Evolutionary conservation across 2,797 vertebrate species (phyloP).

Genomic region (Trachurus trachurus): DNA sequence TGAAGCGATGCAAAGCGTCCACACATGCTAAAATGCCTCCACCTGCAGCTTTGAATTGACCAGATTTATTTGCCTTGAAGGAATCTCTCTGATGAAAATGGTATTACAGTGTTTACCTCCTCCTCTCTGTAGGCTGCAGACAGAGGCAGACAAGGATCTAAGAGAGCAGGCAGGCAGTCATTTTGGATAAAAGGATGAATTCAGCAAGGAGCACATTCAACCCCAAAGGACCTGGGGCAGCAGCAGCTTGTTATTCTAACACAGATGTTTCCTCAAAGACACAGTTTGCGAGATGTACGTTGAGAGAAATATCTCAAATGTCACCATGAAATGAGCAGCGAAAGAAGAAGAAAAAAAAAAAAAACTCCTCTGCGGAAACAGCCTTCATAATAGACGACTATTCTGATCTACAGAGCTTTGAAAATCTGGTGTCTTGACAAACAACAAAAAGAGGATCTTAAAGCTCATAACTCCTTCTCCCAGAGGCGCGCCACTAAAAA

Average conservation of each 20-base stretch:
- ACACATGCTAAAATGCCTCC: slow-evolving; percentile 5
- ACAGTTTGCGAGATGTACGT: slow-evolving; percentile 6
- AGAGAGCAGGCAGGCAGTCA: slow-evolving; percentile 56
- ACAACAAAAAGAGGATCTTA: slow-evolving; percentile 51
- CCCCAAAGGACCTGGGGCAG: slow-evolving; percentile 31
- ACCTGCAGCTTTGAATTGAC: slow-evolving; percentile 26
- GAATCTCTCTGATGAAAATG: slow-evolving; percentile 51
- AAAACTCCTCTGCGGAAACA: slow-evolving; percentile 33
- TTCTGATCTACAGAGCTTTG: slow-evolving; percentile 29
- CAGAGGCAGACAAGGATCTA: slow-evolving; percentile 52
- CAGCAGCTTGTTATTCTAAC: slow-evolving; percentile 42
- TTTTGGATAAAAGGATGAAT: slow-evolving; percentile 61
- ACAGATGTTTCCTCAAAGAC: slow-evolving; percentile 49
- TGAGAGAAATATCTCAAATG: slow-evolving; percentile 35
- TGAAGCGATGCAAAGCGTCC: background rate
- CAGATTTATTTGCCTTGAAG: slow-evolving; percentile 33
- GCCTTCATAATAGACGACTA: slow-evolving; percentile 15
- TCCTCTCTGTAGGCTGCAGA: slow-evolving; percentile 46
- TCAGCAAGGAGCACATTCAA: slow-evolving; percentile 45
- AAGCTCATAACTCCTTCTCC: slow-evolving; percentile 59
- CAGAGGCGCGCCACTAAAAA: slow-evolving; percentile 51
- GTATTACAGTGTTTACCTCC: slow-evolving; percentile 38
- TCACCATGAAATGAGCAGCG: slow-evolving; percentile 32
- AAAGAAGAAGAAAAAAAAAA: background rate
- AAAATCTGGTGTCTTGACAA: slow-evolving; percentile 54